These are phyloP conservation scores for Vollenhovia emeryi DNA, from an alignment of 1,140 invertebrate species.

Conservation along the genomic window DNA sequence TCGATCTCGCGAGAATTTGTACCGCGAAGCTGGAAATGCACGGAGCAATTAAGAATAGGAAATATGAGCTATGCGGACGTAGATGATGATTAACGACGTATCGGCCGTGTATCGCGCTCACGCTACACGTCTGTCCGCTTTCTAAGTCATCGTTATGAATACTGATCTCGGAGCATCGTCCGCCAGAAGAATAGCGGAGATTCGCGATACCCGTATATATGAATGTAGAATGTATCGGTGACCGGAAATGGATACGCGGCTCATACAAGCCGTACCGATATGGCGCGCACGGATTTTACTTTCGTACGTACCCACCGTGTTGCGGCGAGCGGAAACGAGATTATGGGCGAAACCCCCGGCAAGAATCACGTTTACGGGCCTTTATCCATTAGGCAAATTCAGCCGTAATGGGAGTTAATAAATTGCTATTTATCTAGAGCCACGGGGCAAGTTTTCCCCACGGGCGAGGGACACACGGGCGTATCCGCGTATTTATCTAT, in stretches of 20 bases:
- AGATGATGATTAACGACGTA: slow-evolving; percentile 51
- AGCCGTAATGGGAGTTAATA: slow-evolving; percentile 15
- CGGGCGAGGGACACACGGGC: neutral
- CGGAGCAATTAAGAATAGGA: slow-evolving; percentile 19
- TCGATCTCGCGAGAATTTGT: slow-evolving; percentile 5
- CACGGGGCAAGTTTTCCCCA: neutral
- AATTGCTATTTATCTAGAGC: slow-evolving; percentile 10
- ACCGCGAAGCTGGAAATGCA: slow-evolving; percentile 17
- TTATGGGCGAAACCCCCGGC: neutral
- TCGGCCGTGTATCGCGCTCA: slow-evolving; percentile 28
- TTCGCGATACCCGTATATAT: neutral
- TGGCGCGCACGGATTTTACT: slow-evolving; percentile 48
- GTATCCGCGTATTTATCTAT: neutral
- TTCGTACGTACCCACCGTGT: slow-evolving; percentile 26
- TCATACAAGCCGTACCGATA: neutral
- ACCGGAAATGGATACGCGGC: slow-evolving; percentile 22
- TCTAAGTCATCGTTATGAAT: slow-evolving; percentile 43
- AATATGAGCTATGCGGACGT: slow-evolving; percentile 25
- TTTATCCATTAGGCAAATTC: slow-evolving; percentile 10
- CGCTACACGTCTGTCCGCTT: slow-evolving; percentile 55
- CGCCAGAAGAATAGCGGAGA: slow-evolving; percentile 20
- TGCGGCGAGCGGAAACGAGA: neutral
- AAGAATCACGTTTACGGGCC: slow-evolving; percentile 14
- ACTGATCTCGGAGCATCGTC: slow-evolving; percentile 40
- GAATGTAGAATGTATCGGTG: slow-evolving; percentile 26